Evolutionary conservation across 2,888 invertebrate genomes (phyloP).

Genomic region (Acanthosoma haemorrhoidale): DNA sequence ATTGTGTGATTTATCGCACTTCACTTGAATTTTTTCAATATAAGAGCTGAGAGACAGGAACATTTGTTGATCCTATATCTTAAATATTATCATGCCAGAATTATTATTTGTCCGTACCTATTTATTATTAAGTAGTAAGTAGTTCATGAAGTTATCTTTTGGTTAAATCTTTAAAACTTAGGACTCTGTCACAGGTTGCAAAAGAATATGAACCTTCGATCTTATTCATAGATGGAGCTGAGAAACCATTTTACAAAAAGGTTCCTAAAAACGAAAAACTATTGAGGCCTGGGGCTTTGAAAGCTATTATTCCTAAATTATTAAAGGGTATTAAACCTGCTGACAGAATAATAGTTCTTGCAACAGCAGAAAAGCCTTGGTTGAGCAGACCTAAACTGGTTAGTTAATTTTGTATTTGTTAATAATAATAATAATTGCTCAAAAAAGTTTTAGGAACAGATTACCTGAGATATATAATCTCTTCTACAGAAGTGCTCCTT

Average conservation of each 20-base stretch:
- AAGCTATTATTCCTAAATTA: constrained; percentile 63
- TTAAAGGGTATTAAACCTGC: constrained; percentile 59
- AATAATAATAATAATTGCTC: background rate
- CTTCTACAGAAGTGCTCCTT: no score
- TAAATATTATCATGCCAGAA: no score
- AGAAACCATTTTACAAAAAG: constrained; percentile 63
- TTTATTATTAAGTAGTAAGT: no score
- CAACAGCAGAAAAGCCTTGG: constrained; percentile 65
- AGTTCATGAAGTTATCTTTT: no score
- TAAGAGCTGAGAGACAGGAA: no score
- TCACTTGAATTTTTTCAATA: no score
- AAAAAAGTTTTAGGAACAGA: no score
- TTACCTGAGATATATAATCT: no score
- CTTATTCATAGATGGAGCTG: constrained; percentile 62
- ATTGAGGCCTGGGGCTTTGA: constrained; percentile 63
- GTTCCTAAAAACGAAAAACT: constrained; percentile 58
- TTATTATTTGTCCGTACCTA: no score
- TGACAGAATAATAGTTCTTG: constrained; percentile 65
- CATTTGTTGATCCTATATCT: no score
- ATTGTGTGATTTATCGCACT: no score
- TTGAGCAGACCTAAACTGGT: constrained; percentile 42
- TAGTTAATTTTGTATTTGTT: background rate
- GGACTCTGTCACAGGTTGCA: constrained; percentile 47
- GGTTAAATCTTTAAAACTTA: no score
- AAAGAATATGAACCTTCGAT: constrained; percentile 66